Conservation (phyloP, 2,888 invertebrate genomes). For the Catotricha subobsoleta region DNA sequence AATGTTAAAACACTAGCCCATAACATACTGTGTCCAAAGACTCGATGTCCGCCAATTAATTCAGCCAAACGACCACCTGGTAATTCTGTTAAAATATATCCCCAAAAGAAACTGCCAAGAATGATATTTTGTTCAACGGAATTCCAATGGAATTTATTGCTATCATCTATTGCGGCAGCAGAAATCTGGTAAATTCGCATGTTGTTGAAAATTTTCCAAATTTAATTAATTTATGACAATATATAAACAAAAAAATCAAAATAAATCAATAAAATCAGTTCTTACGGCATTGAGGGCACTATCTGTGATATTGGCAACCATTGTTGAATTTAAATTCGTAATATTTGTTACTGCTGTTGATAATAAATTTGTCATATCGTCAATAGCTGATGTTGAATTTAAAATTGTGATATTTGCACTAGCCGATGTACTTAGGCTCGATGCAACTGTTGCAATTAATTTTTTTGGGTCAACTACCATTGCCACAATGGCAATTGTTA, state of each 20-base stretch:
- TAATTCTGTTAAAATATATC: constrained; percentile 74
- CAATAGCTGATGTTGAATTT: not conserved
- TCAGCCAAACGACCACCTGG: constrained; percentile 78
- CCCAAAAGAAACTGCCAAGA: constrained; percentile 81
- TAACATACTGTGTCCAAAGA: constrained; percentile 76
- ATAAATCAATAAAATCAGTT: not conserved
- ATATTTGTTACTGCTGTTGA: constrained; percentile 9
- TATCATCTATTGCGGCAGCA: constrained; percentile 9
- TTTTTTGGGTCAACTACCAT: constrained; percentile 38
- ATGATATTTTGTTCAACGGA: constrained; percentile 61
- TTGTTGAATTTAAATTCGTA: not conserved
- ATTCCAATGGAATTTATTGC: constrained; percentile 53
- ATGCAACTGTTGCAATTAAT: too few relatives aligned
- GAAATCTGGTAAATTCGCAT: too few relatives aligned
- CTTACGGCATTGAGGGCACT: not conserved
- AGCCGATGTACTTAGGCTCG: too few relatives aligned
- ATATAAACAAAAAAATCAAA: not conserved
- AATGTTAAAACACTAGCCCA: constrained; percentile 64
- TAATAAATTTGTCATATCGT: not conserved
- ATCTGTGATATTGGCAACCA: not conserved
- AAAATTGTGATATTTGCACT: constrained; percentile 4
- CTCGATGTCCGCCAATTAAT: constrained; percentile 58
- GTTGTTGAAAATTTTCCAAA: too few relatives aligned
- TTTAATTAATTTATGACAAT: too few relatives aligned
- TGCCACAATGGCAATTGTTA: constrained; percentile 71